These are phyloP conservation scores for Pyrocephalus nanus DNA, from an alignment of 2,797 vertebrate genomes.

Conservation along the genomic window DNA sequence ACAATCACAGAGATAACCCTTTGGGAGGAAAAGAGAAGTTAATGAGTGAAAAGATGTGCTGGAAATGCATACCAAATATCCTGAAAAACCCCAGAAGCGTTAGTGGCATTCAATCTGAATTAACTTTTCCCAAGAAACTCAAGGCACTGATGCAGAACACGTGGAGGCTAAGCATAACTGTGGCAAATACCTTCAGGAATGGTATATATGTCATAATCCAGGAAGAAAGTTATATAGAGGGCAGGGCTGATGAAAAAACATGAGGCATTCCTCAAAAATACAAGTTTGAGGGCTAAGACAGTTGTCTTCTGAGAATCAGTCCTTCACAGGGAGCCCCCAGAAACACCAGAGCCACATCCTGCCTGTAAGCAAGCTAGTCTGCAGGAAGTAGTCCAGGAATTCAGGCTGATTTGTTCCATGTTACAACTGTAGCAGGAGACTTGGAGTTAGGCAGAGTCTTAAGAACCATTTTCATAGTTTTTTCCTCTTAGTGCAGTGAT, in stretches of 20 bases:
- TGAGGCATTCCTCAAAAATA: not conserved
- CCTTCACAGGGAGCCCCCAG: not conserved
- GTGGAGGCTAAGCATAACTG: not conserved
- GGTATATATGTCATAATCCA: not conserved
- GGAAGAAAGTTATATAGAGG: not conserved
- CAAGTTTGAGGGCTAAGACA: not conserved
- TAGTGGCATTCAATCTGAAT: not conserved
- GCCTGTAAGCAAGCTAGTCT: not conserved
- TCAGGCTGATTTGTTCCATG: not conserved
- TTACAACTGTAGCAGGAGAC: not conserved
- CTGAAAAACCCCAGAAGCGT: not conserved
- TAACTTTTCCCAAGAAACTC: not conserved
- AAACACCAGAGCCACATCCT: not conserved
- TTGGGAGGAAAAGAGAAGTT: not conserved
- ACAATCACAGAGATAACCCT: not conserved
- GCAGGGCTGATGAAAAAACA: not conserved
- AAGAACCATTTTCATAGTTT: slow-evolving; percentile 15
- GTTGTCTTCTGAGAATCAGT: not conserved
- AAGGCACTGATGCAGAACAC: not conserved
- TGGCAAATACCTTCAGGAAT: not conserved
- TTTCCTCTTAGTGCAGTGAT: slow-evolving; percentile 40
- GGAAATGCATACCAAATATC: not conserved
- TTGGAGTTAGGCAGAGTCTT: not conserved
- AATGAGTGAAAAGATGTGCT: not conserved
- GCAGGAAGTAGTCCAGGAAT: not conserved